Evolutionary conservation across 1,140 invertebrate genomes (phyloP), one percentile per base, ranked within the genome.

Genomic region (Argopecten irradians): DNA sequence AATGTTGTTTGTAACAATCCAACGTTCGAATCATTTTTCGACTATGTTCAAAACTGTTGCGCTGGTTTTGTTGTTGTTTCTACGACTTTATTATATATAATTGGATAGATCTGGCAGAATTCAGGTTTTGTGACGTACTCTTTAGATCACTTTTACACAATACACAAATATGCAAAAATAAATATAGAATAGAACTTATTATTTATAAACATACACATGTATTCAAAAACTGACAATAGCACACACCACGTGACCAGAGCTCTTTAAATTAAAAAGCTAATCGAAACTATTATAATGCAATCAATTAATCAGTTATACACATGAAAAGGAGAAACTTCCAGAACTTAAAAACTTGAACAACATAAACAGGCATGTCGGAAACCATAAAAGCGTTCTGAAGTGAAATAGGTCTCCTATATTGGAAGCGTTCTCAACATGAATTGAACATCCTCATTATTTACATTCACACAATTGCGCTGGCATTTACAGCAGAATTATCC

Each of bases 161-260:
- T 71, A 71, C 55, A 71, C 55, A 71, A 71, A 71, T 71, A 71
- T 71, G 55, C 16, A 71, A 71, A 71, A 71, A 71, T 71, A 71
- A 71, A 71, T 71, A 71, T 71, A 71, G 55, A 71, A 71, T 71
- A 71, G 55, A 71, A 71, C 55, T 71, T 71, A 71, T 71, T n/a
- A 71, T 28, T 71, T 28, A 71, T 71, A 71, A 71, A 71, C 55
- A n/a, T 71, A 71, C 55, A 71, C 55, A n/a, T 71, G n/a, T 71
- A 55, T 22, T 71, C 55, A n/a, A 71, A 71, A 71, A 1, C 14
- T 28, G 14, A 71, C 55, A 71, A 71, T 28, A 71, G 55, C 55
- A n/a, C 55, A 71, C 55, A 71, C 55, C 55, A 71, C 55, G 2
- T 46, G 43, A 46, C 43, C 43, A 46, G 43, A 46, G 43, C 43